These are phyloP conservation scores for Climacteris rufus DNA, from an alignment of 2,113 vertebrate species.

Conservation along the genomic window DNA sequence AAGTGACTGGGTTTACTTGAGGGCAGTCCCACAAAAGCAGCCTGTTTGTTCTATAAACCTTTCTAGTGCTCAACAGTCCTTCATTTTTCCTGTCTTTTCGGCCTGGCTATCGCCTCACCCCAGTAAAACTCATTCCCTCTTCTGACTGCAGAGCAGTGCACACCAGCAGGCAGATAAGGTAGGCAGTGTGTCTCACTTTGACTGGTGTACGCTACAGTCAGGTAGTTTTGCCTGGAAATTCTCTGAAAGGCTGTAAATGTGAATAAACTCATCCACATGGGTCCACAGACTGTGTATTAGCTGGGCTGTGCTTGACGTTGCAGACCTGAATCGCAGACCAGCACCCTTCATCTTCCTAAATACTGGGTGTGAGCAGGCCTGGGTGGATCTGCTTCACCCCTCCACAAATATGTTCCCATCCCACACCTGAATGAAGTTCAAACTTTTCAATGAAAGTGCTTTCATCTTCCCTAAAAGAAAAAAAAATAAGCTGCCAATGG, in stretches of 20 bases:
- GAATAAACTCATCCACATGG: not conserved
- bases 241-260: not conserved
- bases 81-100: not conserved
- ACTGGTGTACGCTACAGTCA: not conserved
- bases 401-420: not conserved
- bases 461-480: not conserved
- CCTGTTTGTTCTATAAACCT: not conserved
- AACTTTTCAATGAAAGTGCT: not conserved
- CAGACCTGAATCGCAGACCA: not conserved
- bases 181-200: not conserved
- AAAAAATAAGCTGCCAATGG: not conserved
- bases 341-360: not conserved
- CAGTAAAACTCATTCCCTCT: rapidly evolving
- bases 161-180: no score
- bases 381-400: not conserved
- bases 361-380: not conserved
- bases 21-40: not conserved
- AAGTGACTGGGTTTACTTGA: not conserved
- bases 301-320: not conserved
- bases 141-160: not conserved
- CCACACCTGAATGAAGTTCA: not conserved
- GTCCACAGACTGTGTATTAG: rapidly evolving
- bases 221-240: not conserved
- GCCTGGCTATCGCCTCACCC: no score
- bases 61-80: not conserved